Base-by-base conservation (phyloP, 2,797 vertebrate genomes). In the Catamblyrhynchus diadema region DNA sequence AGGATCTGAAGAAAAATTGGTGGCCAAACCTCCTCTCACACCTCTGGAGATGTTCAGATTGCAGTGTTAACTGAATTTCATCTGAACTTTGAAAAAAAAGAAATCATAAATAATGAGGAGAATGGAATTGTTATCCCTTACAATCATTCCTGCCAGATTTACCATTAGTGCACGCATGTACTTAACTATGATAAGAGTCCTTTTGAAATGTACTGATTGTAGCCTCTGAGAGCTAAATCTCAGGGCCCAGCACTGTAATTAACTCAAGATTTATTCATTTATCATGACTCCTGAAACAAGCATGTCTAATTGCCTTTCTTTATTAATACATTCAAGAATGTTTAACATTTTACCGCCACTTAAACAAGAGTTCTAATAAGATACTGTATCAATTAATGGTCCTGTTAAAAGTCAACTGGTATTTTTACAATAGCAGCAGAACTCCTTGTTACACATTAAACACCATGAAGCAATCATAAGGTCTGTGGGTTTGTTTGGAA, bases 291-390 rank as follows among this genome's bases (percentile, higher is more conserved):
- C 59, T 71, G 70, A 94, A 97, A 90, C 64, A 94, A 91, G 84
- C 81, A 78, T 95, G 87, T 95, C 94, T 96, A 97, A 97, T 96
- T 91, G 67, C 75, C 57, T 65, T 75, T 89, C 85, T 94, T 95
- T 94, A 96, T 96, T 96, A 96, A 97, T 89, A 81, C 47, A 75
- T 90, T 94, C 67, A 93, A 94, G 93, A 96, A 96, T 80, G 85
- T 91, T 93, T 97, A 96, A 94, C 86, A 90, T 96, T 96, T 97
- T 95, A 96, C 51, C 95, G 91, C 92, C 93, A 90, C 95, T 97
- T 96, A 94, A 97, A 94, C 94, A 91, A 91, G 94, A 85, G 64
- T 82, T 93, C 83, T 96, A 96, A 88, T 96, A 95, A 96, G 95
- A 96, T 86, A 93, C 57, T 91, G 65, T 95, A 97, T 96, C 96